Conservation (phyloP, 1,140 invertebrate genomes). For the Caenorhabditis latens region DNA sequence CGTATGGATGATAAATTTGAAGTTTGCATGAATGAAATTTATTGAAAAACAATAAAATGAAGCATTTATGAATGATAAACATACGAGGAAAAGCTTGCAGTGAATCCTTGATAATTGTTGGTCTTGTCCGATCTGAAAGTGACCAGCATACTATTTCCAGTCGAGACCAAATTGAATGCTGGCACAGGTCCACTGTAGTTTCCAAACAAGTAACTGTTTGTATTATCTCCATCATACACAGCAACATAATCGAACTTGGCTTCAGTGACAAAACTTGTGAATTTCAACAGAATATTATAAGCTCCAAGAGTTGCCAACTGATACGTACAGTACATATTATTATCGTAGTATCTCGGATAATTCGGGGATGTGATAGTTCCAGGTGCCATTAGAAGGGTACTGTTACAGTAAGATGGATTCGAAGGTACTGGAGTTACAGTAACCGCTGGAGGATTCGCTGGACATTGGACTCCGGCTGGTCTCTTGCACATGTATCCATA, state of each 20-base stretch:
- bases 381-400: not conserved
- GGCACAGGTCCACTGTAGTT: not conserved
- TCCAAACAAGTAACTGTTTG: not conserved
- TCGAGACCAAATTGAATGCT: not conserved
- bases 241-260: not conserved
- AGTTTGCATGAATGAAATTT: too few species aligned
- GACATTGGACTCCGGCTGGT: not conserved
- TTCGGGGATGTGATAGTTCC: not conserved
- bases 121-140: not conserved
- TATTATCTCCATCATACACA: not conserved
- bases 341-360: not conserved
- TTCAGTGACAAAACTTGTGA: not conserved
- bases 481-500: not conserved
- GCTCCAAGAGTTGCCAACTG: not conserved
- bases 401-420: not conserved
- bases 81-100: not conserved
- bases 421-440: not conserved
- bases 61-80: not conserved
- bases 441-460: not conserved
- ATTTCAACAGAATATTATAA: not conserved
- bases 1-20: not conserved
- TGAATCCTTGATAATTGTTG: not conserved
- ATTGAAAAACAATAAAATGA: too few species aligned
- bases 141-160: not conserved
- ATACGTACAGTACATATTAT: not conserved